Conservation (phyloP, 1,140 invertebrate genomes). For the Zelostemma sp. region DNA sequence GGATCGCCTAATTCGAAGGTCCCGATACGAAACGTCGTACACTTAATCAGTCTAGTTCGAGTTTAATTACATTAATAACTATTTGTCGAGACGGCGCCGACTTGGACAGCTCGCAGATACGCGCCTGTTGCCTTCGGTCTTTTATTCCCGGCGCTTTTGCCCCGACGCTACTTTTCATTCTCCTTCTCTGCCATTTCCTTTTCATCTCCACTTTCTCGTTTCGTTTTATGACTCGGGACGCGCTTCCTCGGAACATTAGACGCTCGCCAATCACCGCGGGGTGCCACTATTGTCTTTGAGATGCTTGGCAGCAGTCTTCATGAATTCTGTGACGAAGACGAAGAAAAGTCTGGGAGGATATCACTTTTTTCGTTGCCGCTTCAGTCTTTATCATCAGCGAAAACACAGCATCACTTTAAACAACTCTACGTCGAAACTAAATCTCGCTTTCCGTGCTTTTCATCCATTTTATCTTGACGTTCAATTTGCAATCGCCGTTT, state of each 20-base stretch:
- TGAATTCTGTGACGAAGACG: conserved; percentile 25
- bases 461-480: too few relatives aligned
- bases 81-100: conserved; percentile 5
- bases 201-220: conserved; percentile 46
- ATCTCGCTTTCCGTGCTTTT: too few relatives aligned
- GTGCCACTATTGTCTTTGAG: conserved; percentile 36
- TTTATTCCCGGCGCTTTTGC: conserved; percentile 15
- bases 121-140: conserved; percentile 14
- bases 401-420: too few relatives aligned
- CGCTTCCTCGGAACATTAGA: conserved; percentile 38
- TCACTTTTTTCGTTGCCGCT: too few relatives aligned
- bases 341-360: too few relatives aligned
- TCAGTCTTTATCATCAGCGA: too few relatives aligned
- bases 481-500: too few relatives aligned
- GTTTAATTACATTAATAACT: conserved; percentile 34
- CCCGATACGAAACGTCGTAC: too few relatives aligned
- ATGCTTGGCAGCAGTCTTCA: conserved; percentile 33
- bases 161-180: conserved; percentile 37
- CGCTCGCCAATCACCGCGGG: conserved; percentile 37
- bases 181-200: conserved; percentile 26
- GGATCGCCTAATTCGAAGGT: too few relatives aligned
- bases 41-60: conserved; percentile 29
- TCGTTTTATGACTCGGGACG: conserved; percentile 41
- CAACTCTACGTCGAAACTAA: too few relatives aligned
- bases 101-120: conserved; percentile 10